Evolutionary conservation across 2,888 invertebrate species (phyloP).

Genomic region (Lissonota sp.): DNA sequence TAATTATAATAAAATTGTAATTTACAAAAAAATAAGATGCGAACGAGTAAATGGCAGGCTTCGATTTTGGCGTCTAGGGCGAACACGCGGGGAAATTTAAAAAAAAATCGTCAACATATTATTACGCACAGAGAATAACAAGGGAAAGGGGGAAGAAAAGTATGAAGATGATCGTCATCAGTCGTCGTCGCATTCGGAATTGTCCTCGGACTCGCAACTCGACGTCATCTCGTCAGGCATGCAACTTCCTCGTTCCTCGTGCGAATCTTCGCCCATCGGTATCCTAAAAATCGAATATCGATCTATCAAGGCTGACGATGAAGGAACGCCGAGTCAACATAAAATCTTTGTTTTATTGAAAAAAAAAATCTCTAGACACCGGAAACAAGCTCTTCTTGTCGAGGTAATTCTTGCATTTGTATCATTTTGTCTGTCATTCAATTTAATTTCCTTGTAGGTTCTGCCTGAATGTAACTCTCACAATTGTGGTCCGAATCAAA

Average conservation of each 20-base stretch:
- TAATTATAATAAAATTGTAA: constrained; percentile 17
- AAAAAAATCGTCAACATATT: constrained; percentile 9
- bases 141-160: neutral
- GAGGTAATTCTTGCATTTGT: neutral
- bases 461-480: too few relatives aligned
- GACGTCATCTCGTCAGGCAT: constrained; percentile 75
- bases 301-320: neutral
- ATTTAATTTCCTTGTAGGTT: too few relatives aligned
- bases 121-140: neutral
- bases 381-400: constrained; percentile 2
- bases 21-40: constrained; percentile 41
- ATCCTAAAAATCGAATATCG: constrained; percentile 70
- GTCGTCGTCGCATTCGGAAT: constrained; percentile 77
- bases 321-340: neutral
- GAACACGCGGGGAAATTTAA: constrained; percentile 2
- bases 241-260: constrained; percentile 72
- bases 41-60: constrained; percentile 42
- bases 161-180: constrained; percentile 39
- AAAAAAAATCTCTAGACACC: neutral
- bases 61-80: constrained; percentile 24
- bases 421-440: too few relatives aligned
- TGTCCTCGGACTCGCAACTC: constrained; percentile 75
- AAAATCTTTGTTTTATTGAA: too few relatives aligned
- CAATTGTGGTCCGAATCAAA: too few relatives aligned
- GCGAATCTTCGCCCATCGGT: constrained; percentile 69